phyloP scores from a whole-genome alignment of 2,797 vertebrate species.

The Cetoscarus ocellatus region DNA sequence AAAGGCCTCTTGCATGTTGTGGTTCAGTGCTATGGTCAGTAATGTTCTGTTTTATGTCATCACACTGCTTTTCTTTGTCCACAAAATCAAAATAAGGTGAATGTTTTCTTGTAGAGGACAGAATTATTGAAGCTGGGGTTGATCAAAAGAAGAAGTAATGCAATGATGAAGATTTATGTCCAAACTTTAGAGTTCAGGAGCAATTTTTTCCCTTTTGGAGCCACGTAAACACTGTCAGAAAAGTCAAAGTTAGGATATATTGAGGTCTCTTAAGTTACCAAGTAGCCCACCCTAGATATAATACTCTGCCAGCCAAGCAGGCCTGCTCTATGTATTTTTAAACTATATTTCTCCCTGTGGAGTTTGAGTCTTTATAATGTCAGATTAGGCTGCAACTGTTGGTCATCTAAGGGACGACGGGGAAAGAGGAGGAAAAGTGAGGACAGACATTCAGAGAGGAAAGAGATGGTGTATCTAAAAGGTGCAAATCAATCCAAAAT shows the following conservation, averaged over 20 bases:
- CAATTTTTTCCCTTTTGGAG: constrained; percentile 66
- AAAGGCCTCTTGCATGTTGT: background rate
- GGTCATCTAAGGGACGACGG: constrained; percentile 40
- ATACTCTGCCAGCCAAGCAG: constrained; percentile 68
- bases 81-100: constrained; percentile 21
- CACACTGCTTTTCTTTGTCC: constrained; percentile 3
- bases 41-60: constrained; percentile 48
- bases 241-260: constrained; percentile 58
- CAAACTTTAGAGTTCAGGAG: constrained; percentile 48
- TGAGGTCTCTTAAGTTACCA: constrained; percentile 64
- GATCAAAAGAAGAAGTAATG: constrained; percentile 63
- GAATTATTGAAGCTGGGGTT: constrained; percentile 46
- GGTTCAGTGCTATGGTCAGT: background rate
- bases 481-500: constrained; percentile 46
- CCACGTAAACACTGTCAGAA: constrained; percentile 74
- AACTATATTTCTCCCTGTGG: constrained; percentile 55
- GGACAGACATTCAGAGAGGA: background rate
- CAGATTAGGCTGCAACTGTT: constrained; percentile 43
- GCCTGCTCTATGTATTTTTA: constrained; percentile 77
- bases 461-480: constrained; percentile 18
- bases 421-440: background rate
- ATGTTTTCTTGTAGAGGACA: constrained; percentile 29
- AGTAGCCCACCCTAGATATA: constrained; percentile 61
- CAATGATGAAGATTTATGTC: constrained; percentile 75
- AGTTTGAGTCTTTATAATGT: constrained; percentile 72